Evolutionary conservation across 1,140 invertebrate species (phyloP).

Genomic region (Mycetomoellerius zeteki): DNA sequence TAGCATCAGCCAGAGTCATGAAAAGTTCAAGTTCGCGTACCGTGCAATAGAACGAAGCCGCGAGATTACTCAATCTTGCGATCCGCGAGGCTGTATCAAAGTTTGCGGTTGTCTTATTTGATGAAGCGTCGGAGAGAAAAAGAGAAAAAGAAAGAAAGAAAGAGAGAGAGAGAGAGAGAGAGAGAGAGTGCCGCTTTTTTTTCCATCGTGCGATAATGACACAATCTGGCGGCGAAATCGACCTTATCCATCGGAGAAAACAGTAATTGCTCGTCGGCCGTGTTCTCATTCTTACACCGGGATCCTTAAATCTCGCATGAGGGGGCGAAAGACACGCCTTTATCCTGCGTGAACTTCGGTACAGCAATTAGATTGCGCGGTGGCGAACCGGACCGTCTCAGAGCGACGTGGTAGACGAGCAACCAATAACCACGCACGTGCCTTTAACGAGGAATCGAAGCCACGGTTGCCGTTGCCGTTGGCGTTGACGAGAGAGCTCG

Average conservation of each 20-base stretch:
- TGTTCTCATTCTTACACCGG: background rate
- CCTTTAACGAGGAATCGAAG: conserved; percentile 77
- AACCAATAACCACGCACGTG: conserved; percentile 79
- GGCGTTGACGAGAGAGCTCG: conserved; percentile 12
- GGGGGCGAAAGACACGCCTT: conserved; percentile 11
- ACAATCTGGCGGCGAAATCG: conserved; percentile 28
- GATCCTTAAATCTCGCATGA: background rate
- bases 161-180: background rate
- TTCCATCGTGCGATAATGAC: conserved; percentile 54
- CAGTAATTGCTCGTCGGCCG: conserved; percentile 53
- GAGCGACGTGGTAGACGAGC: conserved; percentile 54
- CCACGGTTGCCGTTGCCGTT: conserved; percentile 31
- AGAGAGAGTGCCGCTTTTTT: background rate
- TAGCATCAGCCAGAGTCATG: background rate
- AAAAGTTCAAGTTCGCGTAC: conserved; percentile 44
- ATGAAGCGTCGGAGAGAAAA: conserved; percentile 21
- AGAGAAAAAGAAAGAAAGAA: background rate
- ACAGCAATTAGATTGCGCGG: conserved; percentile 75
- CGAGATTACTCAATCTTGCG: conserved; percentile 55
- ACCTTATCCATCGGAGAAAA: conserved; percentile 45
- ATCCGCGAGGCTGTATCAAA: conserved; percentile 30
- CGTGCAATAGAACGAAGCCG: conserved; percentile 23
- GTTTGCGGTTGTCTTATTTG: conserved; percentile 53
- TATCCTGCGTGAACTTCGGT: conserved; percentile 53
- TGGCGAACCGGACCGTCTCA: conserved; percentile 26